Conservation (phyloP, 2,113 vertebrate species). For the Clinocottus analis region DNA sequence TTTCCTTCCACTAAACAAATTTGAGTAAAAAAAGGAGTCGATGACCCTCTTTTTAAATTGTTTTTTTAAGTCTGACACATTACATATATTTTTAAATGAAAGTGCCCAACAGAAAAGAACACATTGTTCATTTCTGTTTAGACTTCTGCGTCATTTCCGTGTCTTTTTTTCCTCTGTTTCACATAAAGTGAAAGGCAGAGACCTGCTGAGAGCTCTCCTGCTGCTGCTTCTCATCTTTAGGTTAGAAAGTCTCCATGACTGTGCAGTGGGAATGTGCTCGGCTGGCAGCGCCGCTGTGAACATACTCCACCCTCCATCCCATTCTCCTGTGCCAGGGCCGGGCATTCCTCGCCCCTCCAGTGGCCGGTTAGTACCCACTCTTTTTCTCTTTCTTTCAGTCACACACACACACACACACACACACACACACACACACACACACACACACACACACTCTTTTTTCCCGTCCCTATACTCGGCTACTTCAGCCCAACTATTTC, state of each 20-base stretch:
- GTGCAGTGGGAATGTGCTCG: constrained; percentile 74
- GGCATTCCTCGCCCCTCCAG: constrained; percentile 78
- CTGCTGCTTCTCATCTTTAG: constrained; percentile 60
- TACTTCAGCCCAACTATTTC: constrained; percentile 56
- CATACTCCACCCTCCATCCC: constrained; percentile 73
- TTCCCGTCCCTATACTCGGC: constrained; percentile 50
- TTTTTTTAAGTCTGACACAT: too few relatives aligned
- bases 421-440: constrained; percentile 47
- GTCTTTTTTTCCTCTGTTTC: neutral
- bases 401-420: constrained; percentile 54
- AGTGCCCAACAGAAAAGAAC: neutral
- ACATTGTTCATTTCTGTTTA: neutral
- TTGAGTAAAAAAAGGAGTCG: too few relatives aligned
- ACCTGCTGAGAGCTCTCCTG: constrained; percentile 3
- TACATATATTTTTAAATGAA: too few relatives aligned
- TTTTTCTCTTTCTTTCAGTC: constrained; percentile 48
- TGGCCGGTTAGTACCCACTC: constrained; percentile 61
- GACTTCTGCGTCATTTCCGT: neutral
- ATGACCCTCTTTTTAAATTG: too few relatives aligned
- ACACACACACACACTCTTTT: neutral
- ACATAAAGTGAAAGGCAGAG: neutral
- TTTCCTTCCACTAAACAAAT: neutral
- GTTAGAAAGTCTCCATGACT: constrained; percentile 76
- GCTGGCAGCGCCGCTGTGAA: constrained; percentile 72
- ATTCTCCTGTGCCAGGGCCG: constrained; percentile 70